These are phyloP conservation scores for Acestrorhynchus altus DNA, from an alignment of 2,797 vertebrate species.

Conservation along the genomic window DNA sequence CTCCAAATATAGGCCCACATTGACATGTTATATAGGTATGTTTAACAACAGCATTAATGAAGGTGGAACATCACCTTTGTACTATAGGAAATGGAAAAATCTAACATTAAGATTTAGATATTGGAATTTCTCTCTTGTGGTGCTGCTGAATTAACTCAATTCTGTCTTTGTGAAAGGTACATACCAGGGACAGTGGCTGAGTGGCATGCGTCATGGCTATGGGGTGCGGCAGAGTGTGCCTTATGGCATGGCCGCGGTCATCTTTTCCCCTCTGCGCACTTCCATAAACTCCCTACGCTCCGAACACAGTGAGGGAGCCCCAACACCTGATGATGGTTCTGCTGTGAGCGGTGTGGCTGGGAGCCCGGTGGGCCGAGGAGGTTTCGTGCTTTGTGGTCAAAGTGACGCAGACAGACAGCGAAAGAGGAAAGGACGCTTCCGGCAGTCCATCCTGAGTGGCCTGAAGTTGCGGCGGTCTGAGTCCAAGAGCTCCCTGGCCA, in stretches of 20 bases:
- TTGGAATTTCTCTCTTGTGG: no score
- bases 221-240: constrained; percentile 97
- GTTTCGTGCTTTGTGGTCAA: constrained; percentile 92
- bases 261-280: constrained; percentile 95
- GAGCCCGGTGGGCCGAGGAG: constrained; percentile 89
- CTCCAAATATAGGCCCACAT: no score
- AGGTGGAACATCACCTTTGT: no score
- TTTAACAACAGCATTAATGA: no score
- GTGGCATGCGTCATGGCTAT: constrained; percentile 96
- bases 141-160: constrained; percentile 12
- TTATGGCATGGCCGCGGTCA: constrained; percentile 98
- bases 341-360: constrained; percentile 80
- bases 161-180: constrained; percentile 80
- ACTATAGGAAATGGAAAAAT: no score
- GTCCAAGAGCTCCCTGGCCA: constrained; percentile 97
- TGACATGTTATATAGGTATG: no score
- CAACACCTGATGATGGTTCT: constrained; percentile 70
- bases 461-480: constrained; percentile 95
- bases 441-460: constrained; percentile 94
- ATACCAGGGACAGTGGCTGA: constrained; percentile 96
- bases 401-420: constrained; percentile 90
- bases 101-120: no score
- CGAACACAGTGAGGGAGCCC: constrained; percentile 91
- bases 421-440: constrained; percentile 95
- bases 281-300: constrained; percentile 98